Conservation (phyloP, 2,113 vertebrate genomes). For the Pteronura brasiliensis region DNA sequence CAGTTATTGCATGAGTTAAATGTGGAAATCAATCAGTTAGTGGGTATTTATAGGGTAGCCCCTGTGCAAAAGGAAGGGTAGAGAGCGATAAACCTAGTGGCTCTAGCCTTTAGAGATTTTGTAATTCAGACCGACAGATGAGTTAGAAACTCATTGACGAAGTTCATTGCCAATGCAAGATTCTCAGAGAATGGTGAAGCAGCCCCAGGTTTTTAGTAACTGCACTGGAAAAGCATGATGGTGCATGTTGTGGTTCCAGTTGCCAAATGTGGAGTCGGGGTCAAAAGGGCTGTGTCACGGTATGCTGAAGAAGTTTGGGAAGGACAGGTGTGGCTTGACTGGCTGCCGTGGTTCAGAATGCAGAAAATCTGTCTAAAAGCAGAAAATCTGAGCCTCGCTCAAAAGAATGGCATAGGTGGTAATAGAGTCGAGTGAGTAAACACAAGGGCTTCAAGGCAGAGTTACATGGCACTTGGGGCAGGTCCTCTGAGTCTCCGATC, state of each 20-base stretch:
- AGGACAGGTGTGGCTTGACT: neutral
- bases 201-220: neutral
- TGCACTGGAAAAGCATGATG: neutral
- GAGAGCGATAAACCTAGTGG: neutral
- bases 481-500: neutral
- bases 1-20: neutral
- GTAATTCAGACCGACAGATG: neutral
- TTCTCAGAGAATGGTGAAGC: neutral
- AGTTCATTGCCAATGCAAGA: neutral
- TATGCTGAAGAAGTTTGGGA: neutral
- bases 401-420: neutral
- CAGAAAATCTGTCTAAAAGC: neutral
- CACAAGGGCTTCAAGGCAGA: neutral
- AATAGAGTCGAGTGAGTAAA: neutral
- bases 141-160: neutral
- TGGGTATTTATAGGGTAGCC: neutral
- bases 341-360: neutral
- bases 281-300: neutral
- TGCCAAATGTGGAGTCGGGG: neutral
- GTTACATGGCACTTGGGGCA: neutral
- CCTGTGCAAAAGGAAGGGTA: neutral
- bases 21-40: neutral
- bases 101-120: neutral
- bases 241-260: neutral
- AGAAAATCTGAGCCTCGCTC: neutral